Conservation (phyloP, 2,113 vertebrate genomes). For the Mormyrus lacerda region DNA sequence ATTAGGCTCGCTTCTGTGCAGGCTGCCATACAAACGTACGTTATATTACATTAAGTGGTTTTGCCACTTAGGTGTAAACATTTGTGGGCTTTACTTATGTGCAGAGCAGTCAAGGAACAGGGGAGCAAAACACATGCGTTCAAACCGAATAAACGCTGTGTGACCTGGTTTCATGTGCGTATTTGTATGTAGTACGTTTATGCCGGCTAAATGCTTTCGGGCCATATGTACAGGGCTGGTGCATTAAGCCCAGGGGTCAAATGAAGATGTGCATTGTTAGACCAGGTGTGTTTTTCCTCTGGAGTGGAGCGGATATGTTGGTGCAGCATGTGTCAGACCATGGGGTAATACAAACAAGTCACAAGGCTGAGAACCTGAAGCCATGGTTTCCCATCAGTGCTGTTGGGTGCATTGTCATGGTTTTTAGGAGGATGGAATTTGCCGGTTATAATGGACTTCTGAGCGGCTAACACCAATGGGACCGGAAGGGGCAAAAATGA, state of each 20-base stretch:
- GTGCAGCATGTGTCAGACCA: constrained; percentile 28
- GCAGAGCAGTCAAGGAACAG: neutral
- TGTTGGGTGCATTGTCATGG: neutral
- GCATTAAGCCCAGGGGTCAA: constrained; percentile 40
- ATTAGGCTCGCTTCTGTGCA: neutral
- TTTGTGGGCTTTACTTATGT: neutral
- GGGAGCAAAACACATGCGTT: neutral
- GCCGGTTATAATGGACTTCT: neutral
- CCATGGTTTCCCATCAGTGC: neutral
- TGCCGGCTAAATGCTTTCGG: constrained; percentile 15
- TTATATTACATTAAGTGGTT: constrained; percentile 46
- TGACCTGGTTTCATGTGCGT: neutral
- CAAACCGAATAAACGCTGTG: neutral
- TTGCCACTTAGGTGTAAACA: neutral
- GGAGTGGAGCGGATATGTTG: constrained; percentile 41
- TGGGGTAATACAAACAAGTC: neutral
- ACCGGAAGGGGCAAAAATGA: neutral
- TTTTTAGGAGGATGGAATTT: neutral
- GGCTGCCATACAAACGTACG: constrained; percentile 46
- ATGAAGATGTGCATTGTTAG: constrained; percentile 49
- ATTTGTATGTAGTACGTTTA: constrained; percentile 15
- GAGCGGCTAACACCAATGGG: neutral
- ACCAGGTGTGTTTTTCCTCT: constrained; percentile 46
- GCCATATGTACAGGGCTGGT: constrained; percentile 25
- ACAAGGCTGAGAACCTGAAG: neutral